phyloP scores from a whole-genome alignment of 2,797 vertebrate species.

The Acanthis flammea region DNA sequence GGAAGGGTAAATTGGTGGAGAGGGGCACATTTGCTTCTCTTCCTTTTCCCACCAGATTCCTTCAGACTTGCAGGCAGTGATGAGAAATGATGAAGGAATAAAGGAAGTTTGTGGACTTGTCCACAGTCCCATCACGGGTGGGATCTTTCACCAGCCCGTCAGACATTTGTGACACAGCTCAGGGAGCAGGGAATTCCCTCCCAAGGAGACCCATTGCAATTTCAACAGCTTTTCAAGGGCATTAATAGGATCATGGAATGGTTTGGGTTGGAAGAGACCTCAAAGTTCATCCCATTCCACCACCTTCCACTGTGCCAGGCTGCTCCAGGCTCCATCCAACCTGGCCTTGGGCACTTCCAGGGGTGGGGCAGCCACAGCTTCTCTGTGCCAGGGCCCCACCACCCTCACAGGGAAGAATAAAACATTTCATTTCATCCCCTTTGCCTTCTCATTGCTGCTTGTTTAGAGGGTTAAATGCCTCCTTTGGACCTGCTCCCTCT shows the following conservation, averaged over 20 bases:
- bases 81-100: not conserved
- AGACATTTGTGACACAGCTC: not conserved
- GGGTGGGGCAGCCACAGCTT: not conserved
- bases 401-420: not conserved
- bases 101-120: not conserved
- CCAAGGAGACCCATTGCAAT: rapidly evolving
- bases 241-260: not conserved
- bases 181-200: not conserved
- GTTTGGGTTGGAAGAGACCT: not conserved
- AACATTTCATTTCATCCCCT: not conserved
- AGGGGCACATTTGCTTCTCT: not conserved
- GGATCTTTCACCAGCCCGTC: not conserved
- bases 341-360: not conserved
- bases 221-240: not conserved
- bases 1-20: not conserved
- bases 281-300: not conserved
- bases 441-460: not conserved
- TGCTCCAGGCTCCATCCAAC: not conserved
- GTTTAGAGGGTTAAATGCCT: not conserved
- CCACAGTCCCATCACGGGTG: rapidly evolving
- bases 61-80: rapidly evolving
- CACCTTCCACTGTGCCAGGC: rapidly evolving
- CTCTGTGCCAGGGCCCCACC: not conserved
- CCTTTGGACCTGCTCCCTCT: not conserved
- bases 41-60: not conserved